Evolutionary conservation across 2,113 vertebrate genomes (phyloP), one percentile per base, ranked within the genome.

Genomic region (Sakesphorus luctuosus): DNA sequence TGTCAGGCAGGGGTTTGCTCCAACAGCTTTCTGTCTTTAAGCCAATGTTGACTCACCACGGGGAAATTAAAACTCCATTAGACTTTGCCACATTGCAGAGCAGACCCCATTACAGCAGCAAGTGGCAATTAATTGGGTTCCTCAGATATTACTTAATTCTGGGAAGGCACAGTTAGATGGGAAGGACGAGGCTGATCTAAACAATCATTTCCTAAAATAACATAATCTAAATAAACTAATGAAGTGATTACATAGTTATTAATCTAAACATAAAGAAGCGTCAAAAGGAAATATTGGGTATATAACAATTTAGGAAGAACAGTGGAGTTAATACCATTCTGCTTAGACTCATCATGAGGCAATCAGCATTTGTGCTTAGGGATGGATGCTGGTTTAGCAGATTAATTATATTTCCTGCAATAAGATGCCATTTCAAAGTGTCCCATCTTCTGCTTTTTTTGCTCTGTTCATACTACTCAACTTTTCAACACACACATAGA

Each of bases 11-110:
- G 53, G 55, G 93, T 96, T 96, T 97, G 89, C 94, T 88, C 86
- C 81, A 78, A 89, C 81, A 96, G 85, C 89, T 92, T 97, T 96
- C 94, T 94, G 87, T 94, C 96, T 97, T 97, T 95, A 94, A 97
- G 92, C 93, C 96, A 97, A 97, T 96, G 95, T 98, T 97, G 98
- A 93, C 97, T 98, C 92, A 93, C 97, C 88, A 78, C 9, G 50
- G 97, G 97, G 97, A 98, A 98, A 98, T 98, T 98, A 98, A 98
- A 98, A 97, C 97, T 97, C 97, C 97, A 98, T 98, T 98, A 98
- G 97, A 94, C 69, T 47, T 75, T 46, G 96, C 91, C 89, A 97
- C 92, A 63, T 73, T 96, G 96, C 95, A 88, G 93, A 90, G 96
- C 91, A 84, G 95, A 93, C 92, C 62, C 92, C 93, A 73, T 94